phyloP scores from a whole-genome alignment of 2,888 invertebrate species.

The Scaptomyza cyrtandrae region DNA sequence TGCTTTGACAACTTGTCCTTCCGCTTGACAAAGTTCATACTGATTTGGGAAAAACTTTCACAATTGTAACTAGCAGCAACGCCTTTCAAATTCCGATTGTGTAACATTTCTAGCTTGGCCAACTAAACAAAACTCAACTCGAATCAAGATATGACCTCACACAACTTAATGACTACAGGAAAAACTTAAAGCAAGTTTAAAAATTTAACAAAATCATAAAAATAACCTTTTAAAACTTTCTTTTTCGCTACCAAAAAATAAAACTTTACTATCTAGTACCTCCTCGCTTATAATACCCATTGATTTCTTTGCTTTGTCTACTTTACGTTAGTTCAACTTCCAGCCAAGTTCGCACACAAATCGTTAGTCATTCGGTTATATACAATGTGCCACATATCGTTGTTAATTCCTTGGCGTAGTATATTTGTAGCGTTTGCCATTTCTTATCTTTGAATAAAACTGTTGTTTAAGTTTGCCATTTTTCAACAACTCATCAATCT shows the following conservation, averaged over 20 bases:
- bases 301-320: conserved; percentile 26
- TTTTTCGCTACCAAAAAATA: no score
- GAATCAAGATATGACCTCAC: not conserved
- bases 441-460: conserved; percentile 53
- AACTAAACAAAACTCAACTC: not conserved
- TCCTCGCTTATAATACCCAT: not conserved
- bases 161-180: not conserved
- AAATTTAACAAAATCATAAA: no score
- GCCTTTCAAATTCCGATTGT: not conserved
- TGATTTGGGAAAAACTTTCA: conserved; percentile 20
- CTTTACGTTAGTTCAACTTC: not conserved
- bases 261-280: no score
- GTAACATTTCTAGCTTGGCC: not conserved
- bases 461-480: conserved; percentile 80
- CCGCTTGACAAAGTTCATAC: conserved; percentile 11
- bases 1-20: not conserved
- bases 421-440: not conserved
- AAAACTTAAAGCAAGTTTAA: not conserved
- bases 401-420: conserved; percentile 30
- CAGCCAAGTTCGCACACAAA: conserved; percentile 16
- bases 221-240: no score
- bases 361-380: conserved; percentile 49
- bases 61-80: conserved; percentile 11
- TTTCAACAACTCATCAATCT: conserved; percentile 81
- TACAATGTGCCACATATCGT: conserved; percentile 36